These are phyloP conservation scores for Acanthisitta chloris DNA, from an alignment of 2,113 vertebrate genomes.

Conservation along the genomic window DNA sequence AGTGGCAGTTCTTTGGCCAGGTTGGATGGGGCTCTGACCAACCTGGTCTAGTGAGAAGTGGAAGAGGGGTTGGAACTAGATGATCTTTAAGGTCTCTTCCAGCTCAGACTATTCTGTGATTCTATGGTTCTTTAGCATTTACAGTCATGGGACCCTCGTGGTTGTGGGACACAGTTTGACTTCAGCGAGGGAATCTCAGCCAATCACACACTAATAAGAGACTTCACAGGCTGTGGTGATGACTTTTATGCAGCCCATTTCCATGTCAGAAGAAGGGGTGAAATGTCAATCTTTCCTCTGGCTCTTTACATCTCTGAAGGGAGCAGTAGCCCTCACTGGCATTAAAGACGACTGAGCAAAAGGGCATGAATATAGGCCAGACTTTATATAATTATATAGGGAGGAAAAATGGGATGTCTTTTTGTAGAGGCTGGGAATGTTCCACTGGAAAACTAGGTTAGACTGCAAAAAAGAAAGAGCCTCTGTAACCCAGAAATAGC, in stretches of 20 bases:
- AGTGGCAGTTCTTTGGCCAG: background rate
- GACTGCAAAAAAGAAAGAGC: constrained; percentile 55
- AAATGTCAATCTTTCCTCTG: background rate
- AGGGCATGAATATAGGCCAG: constrained; percentile 46
- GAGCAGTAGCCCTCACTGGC: background rate
- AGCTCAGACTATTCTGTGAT: background rate
- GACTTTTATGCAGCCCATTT: background rate
- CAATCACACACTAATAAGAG: background rate
- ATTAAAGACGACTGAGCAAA: background rate
- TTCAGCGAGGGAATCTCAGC: background rate
- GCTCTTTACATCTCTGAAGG: background rate
- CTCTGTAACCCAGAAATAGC: constrained; percentile 64
- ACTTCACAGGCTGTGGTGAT: background rate
- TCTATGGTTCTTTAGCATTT: background rate
- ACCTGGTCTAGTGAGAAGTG: background rate
- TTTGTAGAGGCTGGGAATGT: constrained; percentile 54
- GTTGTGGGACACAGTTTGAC: background rate
- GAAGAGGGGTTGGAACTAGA: background rate
- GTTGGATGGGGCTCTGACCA: background rate
- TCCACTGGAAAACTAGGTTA: constrained; percentile 65
- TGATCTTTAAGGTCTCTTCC: background rate
- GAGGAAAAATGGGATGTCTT: constrained; percentile 41
- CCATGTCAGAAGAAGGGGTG: background rate
- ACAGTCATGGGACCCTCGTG: rapidly evolving
- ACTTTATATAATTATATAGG: constrained; percentile 50